Evolutionary conservation across 2,797 vertebrate species (phyloP), one percentile per base, ranked within the genome.

Genomic region (Pseudomugil gertrudae): DNA sequence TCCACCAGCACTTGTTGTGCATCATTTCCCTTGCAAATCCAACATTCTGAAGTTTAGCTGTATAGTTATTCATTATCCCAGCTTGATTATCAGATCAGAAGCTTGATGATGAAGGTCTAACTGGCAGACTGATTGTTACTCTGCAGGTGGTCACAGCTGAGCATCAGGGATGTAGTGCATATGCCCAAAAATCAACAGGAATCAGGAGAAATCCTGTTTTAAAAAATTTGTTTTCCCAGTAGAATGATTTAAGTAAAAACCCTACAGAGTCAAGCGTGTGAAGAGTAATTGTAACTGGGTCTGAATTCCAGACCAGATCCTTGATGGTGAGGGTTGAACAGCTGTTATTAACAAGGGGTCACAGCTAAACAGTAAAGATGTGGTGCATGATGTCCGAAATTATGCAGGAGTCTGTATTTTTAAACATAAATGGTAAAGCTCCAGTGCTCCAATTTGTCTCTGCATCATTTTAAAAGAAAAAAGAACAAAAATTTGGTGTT

Each of bases 31-130:
- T 51, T 26, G 45, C 47, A 85, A 57, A 79, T 69, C 57, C 59
- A 40, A 33, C 59, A 50, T 43, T 35, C 73, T 79, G 62, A 60
- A 45, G 48, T 80, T 64, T 29, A 35, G 70, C 72, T 55, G 74
- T 53, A 62, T 32, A 59, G 66, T 72, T 77, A 65, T 81, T 81
- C 60, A 69, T 83, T 62, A 78, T 82, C 81, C 48, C 84, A 84
- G 81, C 85, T 76, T 78, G 81, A 81, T 81, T 67, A 81, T 86
- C 69, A 69, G 53, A 80, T 86, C 78, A 63, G 72, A 81, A 40
- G 81, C 70, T 70, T 32, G 55, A 54, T 74, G 65, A 78, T 24
- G 40, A 68, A 76, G 56, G 72, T 81, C 70, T 75, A 24, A 58
- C 63, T 63, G 64, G 72, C 73, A 78, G 72, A 73, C 75, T 48